phyloP scores from a whole-genome alignment of 2,113 vertebrate species.

The Toxostoma redivivum region DNA sequence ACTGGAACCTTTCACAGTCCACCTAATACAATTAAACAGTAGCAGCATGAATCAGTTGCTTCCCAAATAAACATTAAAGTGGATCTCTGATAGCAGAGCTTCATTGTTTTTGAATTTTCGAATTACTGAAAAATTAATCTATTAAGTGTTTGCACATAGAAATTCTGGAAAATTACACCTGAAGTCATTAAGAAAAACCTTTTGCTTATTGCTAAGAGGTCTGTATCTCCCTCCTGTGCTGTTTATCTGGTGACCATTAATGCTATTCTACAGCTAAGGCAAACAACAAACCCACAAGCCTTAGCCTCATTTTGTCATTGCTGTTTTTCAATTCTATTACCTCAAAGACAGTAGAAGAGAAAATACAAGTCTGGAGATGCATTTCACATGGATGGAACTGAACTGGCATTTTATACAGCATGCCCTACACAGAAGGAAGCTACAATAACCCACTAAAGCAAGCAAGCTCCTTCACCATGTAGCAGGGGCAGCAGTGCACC shows the following conservation, averaged over 20 bases:
- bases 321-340: background rate
- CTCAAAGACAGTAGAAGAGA: background rate
- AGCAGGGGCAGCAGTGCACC: background rate
- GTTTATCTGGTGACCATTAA: background rate
- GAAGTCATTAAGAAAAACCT: background rate
- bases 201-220: background rate
- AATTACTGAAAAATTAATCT: background rate
- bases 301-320: background rate
- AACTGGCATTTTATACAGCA: background rate
- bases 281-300: background rate
- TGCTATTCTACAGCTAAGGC: background rate
- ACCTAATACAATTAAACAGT: conserved; percentile 15
- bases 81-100: background rate
- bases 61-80: background rate
- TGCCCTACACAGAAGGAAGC: background rate
- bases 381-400: background rate
- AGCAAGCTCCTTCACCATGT: background rate
- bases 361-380: background rate
- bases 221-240: background rate
- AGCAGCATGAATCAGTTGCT: background rate
- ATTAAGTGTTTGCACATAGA: background rate
- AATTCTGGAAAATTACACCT: background rate
- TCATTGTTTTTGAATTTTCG: background rate
- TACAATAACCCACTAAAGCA: background rate
- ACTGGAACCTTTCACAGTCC: conserved; percentile 27